Evolutionary conservation across 1,140 invertebrate genomes (phyloP).

Genomic region (Daktulosphaira vitifoliae): DNA sequence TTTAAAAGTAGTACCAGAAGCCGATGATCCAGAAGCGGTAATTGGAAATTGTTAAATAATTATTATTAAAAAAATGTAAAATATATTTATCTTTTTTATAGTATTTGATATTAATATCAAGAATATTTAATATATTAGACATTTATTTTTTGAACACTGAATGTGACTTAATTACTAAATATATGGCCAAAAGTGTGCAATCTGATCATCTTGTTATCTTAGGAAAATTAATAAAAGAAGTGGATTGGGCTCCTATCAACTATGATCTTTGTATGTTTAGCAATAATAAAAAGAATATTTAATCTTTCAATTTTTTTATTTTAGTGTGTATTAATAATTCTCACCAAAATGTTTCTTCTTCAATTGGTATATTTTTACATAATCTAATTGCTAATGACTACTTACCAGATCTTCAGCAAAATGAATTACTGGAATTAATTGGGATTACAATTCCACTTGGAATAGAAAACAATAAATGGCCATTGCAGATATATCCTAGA

Average conservation of each 20-base stretch:
- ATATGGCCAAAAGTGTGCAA: slow-evolving; percentile 53
- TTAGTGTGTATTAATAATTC: slow-evolving; percentile 39
- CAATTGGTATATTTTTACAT: slow-evolving; percentile 72
- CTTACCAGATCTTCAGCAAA: slow-evolving; percentile 58
- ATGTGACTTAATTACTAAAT: slow-evolving; percentile 49
- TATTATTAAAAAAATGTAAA: background rate
- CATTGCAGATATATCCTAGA: slow-evolving; percentile 73
- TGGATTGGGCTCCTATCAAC: slow-evolving; percentile 71
- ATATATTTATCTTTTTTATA: slow-evolving; percentile 43
- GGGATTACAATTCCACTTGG: slow-evolving; percentile 58
- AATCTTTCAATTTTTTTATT: slow-evolving; percentile 45
- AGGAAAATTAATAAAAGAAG: slow-evolving; percentile 71
- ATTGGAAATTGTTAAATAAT: slow-evolving; percentile 39
- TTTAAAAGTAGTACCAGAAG: slow-evolving; percentile 58
- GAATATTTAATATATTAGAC: slow-evolving; percentile 67
- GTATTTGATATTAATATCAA: slow-evolving; percentile 70
- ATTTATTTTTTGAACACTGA: slow-evolving; percentile 58
- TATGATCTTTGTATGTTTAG: slow-evolving; percentile 61
- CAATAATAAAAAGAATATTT: slow-evolving; percentile 10
- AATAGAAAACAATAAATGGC: slow-evolving; percentile 53
- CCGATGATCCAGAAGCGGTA: slow-evolving; percentile 80
- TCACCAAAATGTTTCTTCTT: slow-evolving; percentile 58
- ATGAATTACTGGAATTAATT: slow-evolving; percentile 62
- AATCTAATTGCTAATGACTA: slow-evolving; percentile 67
- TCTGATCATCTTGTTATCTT: slow-evolving; percentile 73